Evolutionary conservation across 2,888 invertebrate genomes (phyloP).

Genomic region (Actias luna): DNA sequence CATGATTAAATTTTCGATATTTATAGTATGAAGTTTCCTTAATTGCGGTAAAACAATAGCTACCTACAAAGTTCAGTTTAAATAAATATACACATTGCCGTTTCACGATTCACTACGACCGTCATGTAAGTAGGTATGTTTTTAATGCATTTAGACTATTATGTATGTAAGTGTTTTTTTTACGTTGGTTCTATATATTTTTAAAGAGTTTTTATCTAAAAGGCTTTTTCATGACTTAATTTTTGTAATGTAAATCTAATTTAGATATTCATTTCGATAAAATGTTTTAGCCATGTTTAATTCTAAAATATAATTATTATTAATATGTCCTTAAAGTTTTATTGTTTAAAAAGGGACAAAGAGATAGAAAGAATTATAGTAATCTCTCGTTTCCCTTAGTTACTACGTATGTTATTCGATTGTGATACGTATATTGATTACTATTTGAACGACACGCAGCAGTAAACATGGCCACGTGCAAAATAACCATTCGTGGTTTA

Average conservation of each 20-base stretch:
- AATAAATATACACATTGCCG: constrained; percentile 1
- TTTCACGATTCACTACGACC: neutral
- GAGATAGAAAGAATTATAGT: neutral
- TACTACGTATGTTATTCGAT: neutral
- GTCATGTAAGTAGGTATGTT: neutral
- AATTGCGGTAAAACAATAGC: constrained; percentile 16
- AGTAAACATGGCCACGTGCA: neutral
- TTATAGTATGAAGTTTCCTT: neutral
- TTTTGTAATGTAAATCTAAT: too few species aligned
- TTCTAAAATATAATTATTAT: too few species aligned
- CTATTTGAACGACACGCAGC: neutral
- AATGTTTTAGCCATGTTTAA: too few species aligned
- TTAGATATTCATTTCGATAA: too few species aligned
- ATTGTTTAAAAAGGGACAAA: too few species aligned
- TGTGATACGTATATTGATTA: neutral
- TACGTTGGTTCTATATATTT: neutral
- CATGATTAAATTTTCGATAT: neutral
- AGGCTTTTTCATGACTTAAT: too few species aligned
- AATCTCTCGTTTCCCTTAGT: neutral
- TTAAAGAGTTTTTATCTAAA: neutral
- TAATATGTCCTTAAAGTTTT: too few species aligned
- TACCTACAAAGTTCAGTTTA: constrained; percentile 1
- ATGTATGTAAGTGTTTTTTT: neutral
- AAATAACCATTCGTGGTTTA: neutral
- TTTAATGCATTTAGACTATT: neutral